Conservation (phyloP, 2,888 invertebrate species). For the Rhyacophila evoluta region DNA sequence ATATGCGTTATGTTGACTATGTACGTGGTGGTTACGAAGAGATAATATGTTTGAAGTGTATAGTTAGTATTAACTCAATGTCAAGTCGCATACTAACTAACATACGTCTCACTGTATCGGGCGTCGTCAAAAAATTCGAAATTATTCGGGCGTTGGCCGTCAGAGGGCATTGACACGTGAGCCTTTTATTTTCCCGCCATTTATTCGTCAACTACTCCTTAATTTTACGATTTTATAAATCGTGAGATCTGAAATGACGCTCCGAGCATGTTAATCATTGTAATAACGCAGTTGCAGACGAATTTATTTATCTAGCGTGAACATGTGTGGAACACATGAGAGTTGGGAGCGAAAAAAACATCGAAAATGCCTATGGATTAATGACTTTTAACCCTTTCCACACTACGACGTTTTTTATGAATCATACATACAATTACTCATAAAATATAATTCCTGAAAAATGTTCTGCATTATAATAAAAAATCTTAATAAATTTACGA, state of each 20-base stretch:
- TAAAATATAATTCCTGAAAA: no score
- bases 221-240: neutral
- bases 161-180: neutral
- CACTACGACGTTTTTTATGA: no score
- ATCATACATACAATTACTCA: no score
- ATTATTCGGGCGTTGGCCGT: conserved; percentile 4
- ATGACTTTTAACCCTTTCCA: no score
- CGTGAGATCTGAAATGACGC: neutral
- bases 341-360: neutral
- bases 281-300: conserved; percentile 1
- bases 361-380: neutral
- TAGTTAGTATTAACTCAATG: neutral
- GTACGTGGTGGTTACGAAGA: no score
- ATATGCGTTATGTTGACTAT: no score
- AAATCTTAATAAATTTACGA: no score
- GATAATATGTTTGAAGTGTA: no score
- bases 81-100: neutral
- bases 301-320: neutral
- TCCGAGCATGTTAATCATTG: neutral
- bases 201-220: neutral
- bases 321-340: neutral
- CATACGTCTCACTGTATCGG: neutral
- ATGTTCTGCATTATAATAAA: no score
- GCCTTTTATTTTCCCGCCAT: conserved; percentile 19
- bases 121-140: conserved; percentile 8